Evolutionary conservation across 1,140 invertebrate genomes (phyloP).

Genomic region (Scaptomyza pallida): DNA sequence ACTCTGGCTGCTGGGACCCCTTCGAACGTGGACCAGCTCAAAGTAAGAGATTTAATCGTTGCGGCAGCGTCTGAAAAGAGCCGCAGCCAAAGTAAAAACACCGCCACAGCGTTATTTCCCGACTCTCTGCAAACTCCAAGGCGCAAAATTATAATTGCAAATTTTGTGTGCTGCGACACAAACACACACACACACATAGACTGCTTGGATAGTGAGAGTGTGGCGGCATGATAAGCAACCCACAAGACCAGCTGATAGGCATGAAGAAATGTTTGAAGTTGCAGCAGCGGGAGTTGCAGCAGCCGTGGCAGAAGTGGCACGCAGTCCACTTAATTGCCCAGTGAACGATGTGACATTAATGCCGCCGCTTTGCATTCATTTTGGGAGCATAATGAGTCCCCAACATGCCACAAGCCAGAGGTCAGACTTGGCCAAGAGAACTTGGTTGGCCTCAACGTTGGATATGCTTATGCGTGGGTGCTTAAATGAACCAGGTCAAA

Average conservation of each 20-base stretch:
- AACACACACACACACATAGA: constrained; percentile 11
- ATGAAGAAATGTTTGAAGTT: constrained; percentile 1
- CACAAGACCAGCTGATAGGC: constrained; percentile 58
- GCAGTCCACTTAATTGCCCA: constrained; percentile 48
- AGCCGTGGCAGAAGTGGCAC: constrained; percentile 39
- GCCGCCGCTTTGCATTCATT: constrained; percentile 79
- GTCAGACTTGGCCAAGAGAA: constrained; percentile 28
- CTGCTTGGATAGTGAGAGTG: constrained; percentile 64
- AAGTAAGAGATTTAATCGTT: constrained; percentile 65
- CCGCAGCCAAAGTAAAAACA: constrained; percentile 64
- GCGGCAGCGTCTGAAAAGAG: constrained; percentile 59
- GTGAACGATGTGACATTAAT: constrained; percentile 58
- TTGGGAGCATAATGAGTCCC: constrained; percentile 65
- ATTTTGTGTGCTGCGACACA: constrained; percentile 60
- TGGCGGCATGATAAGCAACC: constrained; percentile 73
- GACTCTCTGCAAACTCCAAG: constrained; percentile 37
- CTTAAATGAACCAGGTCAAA: neutral
- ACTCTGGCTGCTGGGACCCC: constrained; percentile 15
- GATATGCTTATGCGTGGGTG: constrained; percentile 8
- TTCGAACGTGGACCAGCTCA: constrained; percentile 26
- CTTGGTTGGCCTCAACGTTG: constrained; percentile 12
- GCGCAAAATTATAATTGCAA: constrained; percentile 83
- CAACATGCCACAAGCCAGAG: constrained; percentile 48
- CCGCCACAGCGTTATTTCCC: constrained; percentile 53
- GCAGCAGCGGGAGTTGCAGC: neutral